Evolutionary conservation across 2,797 vertebrate genomes (phyloP), one percentile per base, ranked within the genome.

Genomic region (Clarias fuscus): DNA sequence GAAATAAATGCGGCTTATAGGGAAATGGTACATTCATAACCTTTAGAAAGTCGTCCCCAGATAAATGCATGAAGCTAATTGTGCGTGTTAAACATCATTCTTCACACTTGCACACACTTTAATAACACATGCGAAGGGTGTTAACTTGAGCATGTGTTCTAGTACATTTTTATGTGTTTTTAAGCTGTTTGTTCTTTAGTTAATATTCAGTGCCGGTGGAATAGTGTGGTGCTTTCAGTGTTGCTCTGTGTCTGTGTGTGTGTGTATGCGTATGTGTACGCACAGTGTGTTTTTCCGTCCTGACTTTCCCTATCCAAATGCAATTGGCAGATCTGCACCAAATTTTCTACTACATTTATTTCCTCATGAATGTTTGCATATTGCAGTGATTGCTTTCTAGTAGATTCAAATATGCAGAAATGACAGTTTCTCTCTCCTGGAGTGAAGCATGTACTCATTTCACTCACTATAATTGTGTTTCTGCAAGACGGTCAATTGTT

Each of bases 301-400:
- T 48, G 92, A 86, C 82, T 83, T 65, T 90, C 91, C 91, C 91
- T 89, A 93, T 91, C 86, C 86, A 92, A 93, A 95, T 91, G 93
- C 91, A 91, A 94, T 93, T 94, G 93, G 93, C 93, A 88, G 92
- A 92, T 91, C 92, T 92, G 90, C 86, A 92, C 92, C 93, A 84
- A 86, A 91, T 91, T 93, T 94, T 95, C 94, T 93, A 91, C 90
- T 89, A 93, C 93, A 91, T 94, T 95, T 93, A 93, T 94, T 92
- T 93, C 92, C 93, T 93, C 91, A 92, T 95, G 94, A 95, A 94
- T 93, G 92, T 95, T 94, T 92, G 93, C 93, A 92, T 91, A 93
- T 93, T 94, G 92, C 88, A 2, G 67, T 92, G 93, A 95, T 95
- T 94, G 94, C 93, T 93, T 93, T 91, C 92, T 85, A 87, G 89